Evolutionary conservation across 1,140 invertebrate genomes (phyloP), one percentile per base, ranked within the genome.

Genomic region (Hyposmocoma kahamanoa): DNA sequence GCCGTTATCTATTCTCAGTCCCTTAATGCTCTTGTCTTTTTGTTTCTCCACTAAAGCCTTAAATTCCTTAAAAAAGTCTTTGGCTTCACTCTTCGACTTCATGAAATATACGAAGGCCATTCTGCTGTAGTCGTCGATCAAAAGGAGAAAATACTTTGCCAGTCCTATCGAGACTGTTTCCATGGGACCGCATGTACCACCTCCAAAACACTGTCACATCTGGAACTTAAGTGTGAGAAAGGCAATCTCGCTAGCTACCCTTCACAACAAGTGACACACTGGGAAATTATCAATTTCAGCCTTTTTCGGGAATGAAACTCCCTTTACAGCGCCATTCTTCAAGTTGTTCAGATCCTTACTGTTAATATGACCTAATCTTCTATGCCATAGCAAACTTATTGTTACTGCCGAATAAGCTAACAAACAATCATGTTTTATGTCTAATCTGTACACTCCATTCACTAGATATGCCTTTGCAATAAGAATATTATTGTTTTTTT

Each of bases 171-270:
- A 77, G 38, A 17, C 45, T 6, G 48, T 47, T 21, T 69, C 45
- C 59, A 88, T 83, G 13, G 79, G 75, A 1, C 78, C 79, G 58
- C 49, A 47, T 83, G 72, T 19, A 85, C 64, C 1, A 75, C 18
- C 43, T 82, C 67, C 21, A 63, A 52, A 22, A 42, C 19, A 18
- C 59, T 41, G 8, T 32, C 28, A 18, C 44, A 49, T 47, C 57
- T 60, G 15, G 45, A 34, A 10, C 43, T 50, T 42, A 9, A 39
- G 8, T 32, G 32, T 44, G 55, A 34, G 46, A 71, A 72, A 34
- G 56, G 55, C 34, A 61, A 47, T 49, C 62, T 58, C 4, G 45
- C 11, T 47, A 55, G 47, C 38, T 73, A 68, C 2, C 64, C 62
- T 41, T 67, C 53, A 44, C 50, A 50, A 39, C 57, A 59, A 18